Percentiles rank a stretch among this genome's conserved stretches.
These are phyloP conservation scores for Taphrorychus bicolor DNA, from an alignment of 2,888 invertebrate species.

Conservation along the genomic window DNA sequence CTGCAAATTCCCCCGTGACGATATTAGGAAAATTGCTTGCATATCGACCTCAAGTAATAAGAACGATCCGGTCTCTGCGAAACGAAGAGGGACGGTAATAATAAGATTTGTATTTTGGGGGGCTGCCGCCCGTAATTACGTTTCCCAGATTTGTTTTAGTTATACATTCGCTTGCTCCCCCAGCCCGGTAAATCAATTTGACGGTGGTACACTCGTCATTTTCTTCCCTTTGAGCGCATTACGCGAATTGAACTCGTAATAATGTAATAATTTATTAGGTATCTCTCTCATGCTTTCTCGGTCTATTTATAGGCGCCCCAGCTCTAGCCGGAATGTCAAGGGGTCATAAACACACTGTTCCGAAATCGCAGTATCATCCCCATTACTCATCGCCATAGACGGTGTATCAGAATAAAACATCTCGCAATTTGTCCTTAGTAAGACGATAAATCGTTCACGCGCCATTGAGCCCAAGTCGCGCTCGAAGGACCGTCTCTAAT, in stretches of 20 bases:
- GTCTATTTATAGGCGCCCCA: background rate
- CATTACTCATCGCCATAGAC: slow-evolving; percentile 3
- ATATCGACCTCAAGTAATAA: background rate
- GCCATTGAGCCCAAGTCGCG: background rate
- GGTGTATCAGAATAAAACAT: slow-evolving; percentile 2
- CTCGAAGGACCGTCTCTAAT: background rate
- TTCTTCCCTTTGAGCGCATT: slow-evolving; percentile 34
- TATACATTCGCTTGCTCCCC: slow-evolving; percentile 37
- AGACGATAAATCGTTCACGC: slow-evolving; percentile 6
- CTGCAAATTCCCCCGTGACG: background rate
- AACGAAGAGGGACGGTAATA: slow-evolving; percentile 43
- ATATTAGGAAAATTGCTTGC: background rate
- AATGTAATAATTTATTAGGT: slow-evolving; percentile 32
- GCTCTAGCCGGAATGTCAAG: background rate
- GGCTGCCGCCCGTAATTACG: slow-evolving; percentile 51
- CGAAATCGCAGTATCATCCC: slow-evolving; percentile 5
- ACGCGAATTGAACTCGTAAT: slow-evolving; percentile 36
- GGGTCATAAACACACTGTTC: background rate
- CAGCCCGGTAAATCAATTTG: slow-evolving; percentile 41
- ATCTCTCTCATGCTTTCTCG: background rate
- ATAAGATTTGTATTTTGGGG: slow-evolving; percentile 50
- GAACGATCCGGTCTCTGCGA: background rate
- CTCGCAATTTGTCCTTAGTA: slow-evolving; percentile 1
- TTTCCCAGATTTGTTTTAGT: slow-evolving; percentile 50
- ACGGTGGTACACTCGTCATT: slow-evolving; percentile 33